Percentiles rank a stretch among this genome's conserved stretches.
These are phyloP conservation scores for Erannis defoliaria DNA, from an alignment of 2,888 invertebrate genomes.

Conservation along the genomic window DNA sequence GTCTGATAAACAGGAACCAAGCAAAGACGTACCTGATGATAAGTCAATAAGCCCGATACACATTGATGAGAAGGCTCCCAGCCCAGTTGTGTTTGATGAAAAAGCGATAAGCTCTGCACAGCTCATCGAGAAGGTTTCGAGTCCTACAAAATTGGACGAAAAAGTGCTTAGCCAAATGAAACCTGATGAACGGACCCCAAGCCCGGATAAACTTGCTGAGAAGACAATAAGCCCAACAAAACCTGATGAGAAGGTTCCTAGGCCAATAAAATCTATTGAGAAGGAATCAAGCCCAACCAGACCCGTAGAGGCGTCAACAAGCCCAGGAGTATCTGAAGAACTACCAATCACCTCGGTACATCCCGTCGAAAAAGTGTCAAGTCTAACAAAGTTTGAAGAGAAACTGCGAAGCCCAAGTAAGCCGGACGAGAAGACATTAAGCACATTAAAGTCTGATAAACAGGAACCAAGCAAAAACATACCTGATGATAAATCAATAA, in stretches of 20 bases:
- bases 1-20: background rate
- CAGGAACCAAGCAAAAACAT: background rate
- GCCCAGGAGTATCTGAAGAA: too few relatives aligned
- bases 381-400: slow-evolving; percentile 16
- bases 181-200: too few relatives aligned
- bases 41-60: background rate
- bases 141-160: too few relatives aligned
- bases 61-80: slow-evolving; percentile 8
- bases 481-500: slow-evolving; percentile 25
- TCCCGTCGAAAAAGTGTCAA: slow-evolving; percentile 18
- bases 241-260: too few relatives aligned
- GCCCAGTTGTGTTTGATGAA: too few relatives aligned
- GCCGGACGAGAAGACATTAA: background rate
- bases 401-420: slow-evolving; percentile 24
- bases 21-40: background rate
- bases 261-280: too few relatives aligned
- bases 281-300: background rate
- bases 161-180: too few relatives aligned
- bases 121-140: slow-evolving; percentile 21
- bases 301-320: slow-evolving; percentile 9
- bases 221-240: too few relatives aligned
- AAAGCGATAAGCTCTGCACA: background rate
- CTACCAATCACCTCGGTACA: too few relatives aligned
- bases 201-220: too few relatives aligned
- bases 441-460: background rate